phyloP scores from a whole-genome alignment of 35 echinoderm and acorn worm species.

The Ptychodera flava region DNA sequence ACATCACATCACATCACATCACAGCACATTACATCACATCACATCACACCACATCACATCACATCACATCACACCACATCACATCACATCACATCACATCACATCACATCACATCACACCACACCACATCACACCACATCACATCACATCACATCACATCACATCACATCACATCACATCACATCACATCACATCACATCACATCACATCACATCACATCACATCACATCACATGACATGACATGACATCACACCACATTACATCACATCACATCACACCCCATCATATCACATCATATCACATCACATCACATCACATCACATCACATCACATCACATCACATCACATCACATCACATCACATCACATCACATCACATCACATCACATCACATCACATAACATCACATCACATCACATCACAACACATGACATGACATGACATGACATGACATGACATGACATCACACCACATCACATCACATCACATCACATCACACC shows the following conservation, averaged over 20 bases:
- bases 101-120: too few species aligned
- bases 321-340: not conserved
- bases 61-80: too few species aligned
- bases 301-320: not conserved
- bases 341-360: not conserved
- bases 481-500: not conserved
- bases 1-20: too few species aligned
- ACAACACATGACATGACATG: not conserved
- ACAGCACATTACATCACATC: too few species aligned
- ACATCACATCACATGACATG: not conserved
- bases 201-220: not conserved
- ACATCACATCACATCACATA: not conserved
- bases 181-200: not conserved
- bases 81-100: too few species aligned
- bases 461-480: not conserved
- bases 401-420: not conserved
- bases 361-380: not conserved
- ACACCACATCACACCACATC: too few species aligned
- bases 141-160: too few species aligned
- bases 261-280: not conserved
- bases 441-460: not conserved
- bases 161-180: too few species aligned
- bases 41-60: too few species aligned
- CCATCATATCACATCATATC: not conserved
- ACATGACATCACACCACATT: not conserved